Evolutionary conservation across 2,113 vertebrate species (phyloP), one percentile per base, ranked within the genome.

Genomic region (Hypomesus transpacificus): DNA sequence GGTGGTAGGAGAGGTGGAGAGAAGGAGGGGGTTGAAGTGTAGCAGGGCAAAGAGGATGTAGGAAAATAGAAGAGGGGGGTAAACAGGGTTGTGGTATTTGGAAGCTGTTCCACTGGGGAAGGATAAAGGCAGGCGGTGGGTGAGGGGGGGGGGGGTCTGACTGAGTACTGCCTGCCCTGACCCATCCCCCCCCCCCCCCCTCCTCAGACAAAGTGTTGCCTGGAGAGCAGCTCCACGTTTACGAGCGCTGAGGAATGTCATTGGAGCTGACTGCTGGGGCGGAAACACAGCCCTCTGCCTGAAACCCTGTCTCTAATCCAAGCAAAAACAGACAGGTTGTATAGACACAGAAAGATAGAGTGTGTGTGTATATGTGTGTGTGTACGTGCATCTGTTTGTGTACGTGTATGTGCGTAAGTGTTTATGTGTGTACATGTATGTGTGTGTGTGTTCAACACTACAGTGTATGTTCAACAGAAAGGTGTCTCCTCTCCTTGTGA

Each of bases 131-230:
- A 18, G 52, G 57, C 20, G 54, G 26, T 56, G 65, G 65, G 20
- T 66, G 58, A 22, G 51, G 71, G 75, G 66, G 64, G 31, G 53
- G 69, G 46, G 34, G 66, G 4, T 34, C 52, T 14, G 26, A 2
- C 2, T 69, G 54, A n/a, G 24, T 28, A 14, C 34, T 14, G 31
- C 31, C 31, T 6, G 4, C 4, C 31, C 31, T 34, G 31, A 34
- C 39, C 39, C 9, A 9, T 9, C 39, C 39, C 39, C 39, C 39
- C 39, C 39, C 39, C 9, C 39, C 56, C 51, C 71, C 63, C 62
- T 62, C 24, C 54, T 22, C n/a, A 71, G 34, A 79, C 77, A 79
- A 79, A 70, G 72, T 70, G 77, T 79, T 79, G 71, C 76, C 68
- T 61, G 63, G 76, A 60, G 72, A 75, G 68, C 68, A 20, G 22